phyloP scores from a whole-genome alignment of 2,797 vertebrate species.

The Synaphobranchus kaupii region DNA sequence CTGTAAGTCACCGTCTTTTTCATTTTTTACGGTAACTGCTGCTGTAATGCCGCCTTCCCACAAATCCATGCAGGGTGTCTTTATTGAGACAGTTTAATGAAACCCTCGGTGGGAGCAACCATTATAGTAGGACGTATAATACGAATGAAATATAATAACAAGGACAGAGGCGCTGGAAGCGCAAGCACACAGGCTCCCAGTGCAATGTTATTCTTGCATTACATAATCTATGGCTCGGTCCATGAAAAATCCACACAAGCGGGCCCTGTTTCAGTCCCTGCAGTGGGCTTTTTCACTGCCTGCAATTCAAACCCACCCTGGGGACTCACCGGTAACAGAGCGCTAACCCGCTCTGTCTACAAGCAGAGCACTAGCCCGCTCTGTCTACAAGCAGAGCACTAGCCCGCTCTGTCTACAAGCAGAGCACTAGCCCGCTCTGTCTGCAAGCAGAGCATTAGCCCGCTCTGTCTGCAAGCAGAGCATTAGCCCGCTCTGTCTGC shows the following conservation, averaged over 20 bases:
- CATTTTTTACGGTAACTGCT: not conserved
- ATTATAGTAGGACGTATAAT: not conserved
- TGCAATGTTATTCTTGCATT: not conserved
- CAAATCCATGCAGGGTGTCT: not conserved
- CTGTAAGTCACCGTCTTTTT: not conserved
- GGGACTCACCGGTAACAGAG: not conserved
- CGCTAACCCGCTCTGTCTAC: not conserved
- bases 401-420: not conserved
- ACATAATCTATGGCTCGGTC: slow-evolving; percentile 1
- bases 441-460: not conserved
- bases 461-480: not conserved
- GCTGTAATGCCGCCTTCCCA: not conserved
- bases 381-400: not conserved
- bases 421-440: not conserved
- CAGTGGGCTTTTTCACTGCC: not conserved
- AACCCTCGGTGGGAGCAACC: not conserved
- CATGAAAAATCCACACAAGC: not conserved
- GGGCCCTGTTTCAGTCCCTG: not conserved
- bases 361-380: not conserved
- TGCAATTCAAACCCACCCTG: slow-evolving; percentile 18
- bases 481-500: not conserved
- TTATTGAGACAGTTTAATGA: not conserved
- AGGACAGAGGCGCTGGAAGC: not conserved
- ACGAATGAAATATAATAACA: not conserved
- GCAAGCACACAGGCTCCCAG: not conserved